Base-by-base conservation (phyloP, 2,113 vertebrate species). In the Prunella fulvescens region DNA sequence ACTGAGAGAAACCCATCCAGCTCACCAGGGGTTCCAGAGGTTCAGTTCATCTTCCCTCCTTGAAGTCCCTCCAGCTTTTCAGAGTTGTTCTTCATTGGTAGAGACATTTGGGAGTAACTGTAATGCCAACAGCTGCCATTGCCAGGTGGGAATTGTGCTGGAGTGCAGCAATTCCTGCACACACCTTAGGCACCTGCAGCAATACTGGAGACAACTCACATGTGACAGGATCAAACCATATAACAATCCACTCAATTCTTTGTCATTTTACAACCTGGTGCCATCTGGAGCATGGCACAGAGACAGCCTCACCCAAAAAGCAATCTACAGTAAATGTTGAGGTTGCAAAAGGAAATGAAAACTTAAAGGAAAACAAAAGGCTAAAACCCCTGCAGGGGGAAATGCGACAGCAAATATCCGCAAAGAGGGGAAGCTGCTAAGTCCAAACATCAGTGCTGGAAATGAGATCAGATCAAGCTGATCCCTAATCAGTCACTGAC, bases 361-460 rank as follows among this genome's bases (percentile, higher is more conserved):
- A n/a, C 3, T 9, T 47, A 14, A 92, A 8, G 56, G 45, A 24
- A 89, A 89, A 37, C 50, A 92, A 66, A 73, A 74, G 44, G 24
- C 23, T 42, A 50, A 78, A 91, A 44, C 13, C 12, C 14, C 40
- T 86, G 9, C 60, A 80, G 76, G 48, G 35, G 94, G 73, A 96
- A 92, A 88, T 79, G 48, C 3, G 18, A 76, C 64, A 89, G 73
- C 66, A 92, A 87, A 86, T 79, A 76, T 69, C 81, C 42, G 1
- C 84, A 69, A 71, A 71, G 86, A 87, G 24, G 58, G 91, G 89
- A 97, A 96, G 57, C 66, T 77, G 42, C 4, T 1, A 50, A 88
- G 58, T 56, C 24, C 28, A 91, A 92, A 93, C 86, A 71, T 82
- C 58, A 35, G 71, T 22, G 19, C 93, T 95, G 93, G 89, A 89